Evolutionary conservation across 2,797 vertebrate species (phyloP).

Genomic region (Orientallactaga sibirica): DNA sequence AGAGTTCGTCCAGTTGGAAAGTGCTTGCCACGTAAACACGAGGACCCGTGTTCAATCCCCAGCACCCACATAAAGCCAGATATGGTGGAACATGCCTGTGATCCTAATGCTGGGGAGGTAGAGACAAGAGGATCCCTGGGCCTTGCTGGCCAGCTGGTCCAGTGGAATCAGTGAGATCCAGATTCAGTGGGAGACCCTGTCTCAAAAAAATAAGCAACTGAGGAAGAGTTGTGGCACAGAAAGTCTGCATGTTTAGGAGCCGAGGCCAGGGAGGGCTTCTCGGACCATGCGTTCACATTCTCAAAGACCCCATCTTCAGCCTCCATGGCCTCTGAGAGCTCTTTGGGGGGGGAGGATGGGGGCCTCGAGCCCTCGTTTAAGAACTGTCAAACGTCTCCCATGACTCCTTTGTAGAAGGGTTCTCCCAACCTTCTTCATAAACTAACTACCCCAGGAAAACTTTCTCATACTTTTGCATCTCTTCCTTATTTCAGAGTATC

Average conservation of each 20-base stretch:
- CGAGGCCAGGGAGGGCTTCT: not conserved
- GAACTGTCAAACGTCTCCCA: not conserved
- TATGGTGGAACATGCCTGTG: too few relatives aligned
- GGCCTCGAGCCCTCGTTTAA: not conserved
- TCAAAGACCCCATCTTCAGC: not conserved
- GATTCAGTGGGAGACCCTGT: too few relatives aligned
- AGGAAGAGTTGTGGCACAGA: too few relatives aligned
- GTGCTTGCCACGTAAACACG: too few relatives aligned
- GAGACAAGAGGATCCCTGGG: too few relatives aligned
- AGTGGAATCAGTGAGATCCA: too few relatives aligned
- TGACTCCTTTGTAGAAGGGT: not conserved
- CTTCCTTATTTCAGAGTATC: not conserved
- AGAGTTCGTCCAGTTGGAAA: too few relatives aligned
- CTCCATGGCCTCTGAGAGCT: not conserved
- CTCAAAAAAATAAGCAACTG: too few relatives aligned
- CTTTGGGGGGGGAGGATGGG: not conserved
- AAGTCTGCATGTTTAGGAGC: fast-evolving
- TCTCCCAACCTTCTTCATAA: not conserved
- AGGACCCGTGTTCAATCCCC: too few relatives aligned
- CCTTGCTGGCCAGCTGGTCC: too few relatives aligned
- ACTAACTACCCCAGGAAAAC: not conserved
- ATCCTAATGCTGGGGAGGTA: too few relatives aligned
- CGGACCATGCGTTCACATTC: not conserved
- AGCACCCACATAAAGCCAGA: too few relatives aligned
- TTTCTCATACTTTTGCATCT: not conserved